Conservation (phyloP, 1,140 invertebrate species). For the Solenopsis invicta region DNA sequence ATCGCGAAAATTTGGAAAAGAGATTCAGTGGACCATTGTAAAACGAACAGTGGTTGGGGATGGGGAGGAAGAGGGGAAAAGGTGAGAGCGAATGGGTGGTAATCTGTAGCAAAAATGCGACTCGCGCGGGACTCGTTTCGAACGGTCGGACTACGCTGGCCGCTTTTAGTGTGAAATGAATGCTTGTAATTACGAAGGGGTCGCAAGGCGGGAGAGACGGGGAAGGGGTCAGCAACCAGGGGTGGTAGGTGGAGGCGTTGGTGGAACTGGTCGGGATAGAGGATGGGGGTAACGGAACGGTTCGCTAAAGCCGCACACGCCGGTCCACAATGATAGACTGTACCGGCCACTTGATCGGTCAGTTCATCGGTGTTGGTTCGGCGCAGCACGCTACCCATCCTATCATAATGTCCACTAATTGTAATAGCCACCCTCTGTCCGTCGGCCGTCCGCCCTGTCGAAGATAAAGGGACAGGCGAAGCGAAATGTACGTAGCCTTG, state of each 20-base stretch:
- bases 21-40: conserved; percentile 47
- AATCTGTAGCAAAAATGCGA: conserved; percentile 76
- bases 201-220: neutral
- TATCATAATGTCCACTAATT: conserved; percentile 76
- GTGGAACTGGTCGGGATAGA: conserved; percentile 5
- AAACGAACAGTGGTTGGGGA: conserved; percentile 15
- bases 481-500: conserved; percentile 23
- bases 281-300: conserved; percentile 59
- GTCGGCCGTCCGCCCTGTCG: conserved; percentile 34
- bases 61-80: neutral
- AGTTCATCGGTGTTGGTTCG: conserved; percentile 63
- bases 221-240: neutral
- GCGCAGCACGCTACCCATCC: conserved; percentile 49
- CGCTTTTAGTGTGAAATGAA: conserved; percentile 79
- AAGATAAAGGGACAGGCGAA: conserved; percentile 62
- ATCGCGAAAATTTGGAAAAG: conserved; percentile 74
- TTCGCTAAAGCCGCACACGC: conserved; percentile 69
- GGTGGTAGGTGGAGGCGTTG: conserved; percentile 13
- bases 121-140: conserved; percentile 77
- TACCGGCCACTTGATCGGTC: conserved; percentile 56
- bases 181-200: conserved; percentile 78
- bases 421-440: conserved; percentile 75
- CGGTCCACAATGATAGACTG: conserved; percentile 72
- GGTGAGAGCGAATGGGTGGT: conserved; percentile 64
- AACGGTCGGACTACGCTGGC: conserved; percentile 57